A percentile compares a stretch with the other conserved stretches of the same genome.
Conservation (phyloP, 2,888 invertebrate species). For the Philereme vetulata region DNA sequence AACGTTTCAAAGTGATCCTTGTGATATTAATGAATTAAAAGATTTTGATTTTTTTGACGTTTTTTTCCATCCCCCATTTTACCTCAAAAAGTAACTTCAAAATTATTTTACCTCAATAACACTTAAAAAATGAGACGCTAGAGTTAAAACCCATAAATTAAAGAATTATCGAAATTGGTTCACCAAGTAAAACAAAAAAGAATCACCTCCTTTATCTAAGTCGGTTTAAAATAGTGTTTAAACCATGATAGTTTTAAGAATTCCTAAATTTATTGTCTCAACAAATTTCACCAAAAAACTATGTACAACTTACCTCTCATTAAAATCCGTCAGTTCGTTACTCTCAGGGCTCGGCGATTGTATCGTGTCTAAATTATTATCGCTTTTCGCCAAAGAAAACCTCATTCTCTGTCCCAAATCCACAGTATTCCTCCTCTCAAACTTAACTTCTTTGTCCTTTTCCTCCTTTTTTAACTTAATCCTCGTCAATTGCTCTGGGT, state of each 20-base stretch:
- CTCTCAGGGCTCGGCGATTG: conserved; percentile 53
- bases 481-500: conserved; percentile 78
- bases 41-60: too few species aligned
- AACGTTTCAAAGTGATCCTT: too few species aligned
- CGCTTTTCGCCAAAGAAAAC: conserved; percentile 70
- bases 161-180: too few species aligned
- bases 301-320: conserved; percentile 49
- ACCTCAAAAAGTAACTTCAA: too few species aligned
- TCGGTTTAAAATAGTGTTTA: too few species aligned
- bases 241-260: neutral
- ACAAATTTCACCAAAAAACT: neutral
- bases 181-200: too few species aligned
- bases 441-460: conserved; percentile 62
- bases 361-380: conserved; percentile 67
- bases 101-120: too few species aligned
- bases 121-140: too few species aligned
- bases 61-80: too few species aligned
- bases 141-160: too few species aligned
- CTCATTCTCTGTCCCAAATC: conserved; percentile 76
- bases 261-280: neutral
- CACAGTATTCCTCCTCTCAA: conserved; percentile 77
- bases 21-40: too few species aligned
- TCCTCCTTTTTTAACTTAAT: conserved; percentile 71
- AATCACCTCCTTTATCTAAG: too few species aligned
- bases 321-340: conserved; percentile 40